These are phyloP conservation scores for Mormoops blainvillei DNA, from an alignment of 2,113 vertebrate species.

Conservation along the genomic window DNA sequence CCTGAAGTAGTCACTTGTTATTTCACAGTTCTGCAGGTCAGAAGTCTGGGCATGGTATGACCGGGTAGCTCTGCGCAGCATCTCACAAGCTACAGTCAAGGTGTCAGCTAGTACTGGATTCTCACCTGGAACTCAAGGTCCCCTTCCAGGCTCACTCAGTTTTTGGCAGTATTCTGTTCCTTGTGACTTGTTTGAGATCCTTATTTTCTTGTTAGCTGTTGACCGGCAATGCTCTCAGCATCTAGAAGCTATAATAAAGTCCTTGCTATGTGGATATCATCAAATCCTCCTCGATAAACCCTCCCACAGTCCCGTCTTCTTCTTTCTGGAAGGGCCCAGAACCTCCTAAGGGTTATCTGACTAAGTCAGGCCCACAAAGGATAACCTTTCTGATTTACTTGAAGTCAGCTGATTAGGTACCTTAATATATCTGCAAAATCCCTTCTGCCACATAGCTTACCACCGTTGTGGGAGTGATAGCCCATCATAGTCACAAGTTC, in stretches of 20 bases:
- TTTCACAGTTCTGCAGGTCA: not conserved
- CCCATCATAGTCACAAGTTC: not conserved
- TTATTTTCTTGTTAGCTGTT: not conserved
- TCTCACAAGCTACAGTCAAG: not conserved
- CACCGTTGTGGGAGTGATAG: not conserved
- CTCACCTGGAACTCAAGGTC: not conserved
- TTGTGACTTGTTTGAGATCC: not conserved
- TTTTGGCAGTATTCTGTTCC: not conserved
- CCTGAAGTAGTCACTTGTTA: not conserved
- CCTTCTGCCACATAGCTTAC: not conserved
- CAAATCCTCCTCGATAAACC: not conserved
- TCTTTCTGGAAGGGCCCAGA: not conserved
- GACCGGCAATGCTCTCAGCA: not conserved
- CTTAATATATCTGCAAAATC: not conserved
- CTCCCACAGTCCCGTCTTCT: not conserved
- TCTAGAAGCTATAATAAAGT: not conserved
- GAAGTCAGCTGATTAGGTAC: not conserved
- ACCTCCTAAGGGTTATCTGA: not conserved
- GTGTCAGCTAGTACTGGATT: not conserved
- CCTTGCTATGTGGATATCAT: not conserved
- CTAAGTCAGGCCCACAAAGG: not conserved
- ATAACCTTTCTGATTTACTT: not conserved
- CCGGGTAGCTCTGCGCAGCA: not conserved
- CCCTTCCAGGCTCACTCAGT: not conserved
- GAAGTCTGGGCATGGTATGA: not conserved